Evolutionary conservation across 2,888 invertebrate genomes (phyloP), one percentile per base, ranked within the genome.

Genomic region (Mythimna ferrago): DNA sequence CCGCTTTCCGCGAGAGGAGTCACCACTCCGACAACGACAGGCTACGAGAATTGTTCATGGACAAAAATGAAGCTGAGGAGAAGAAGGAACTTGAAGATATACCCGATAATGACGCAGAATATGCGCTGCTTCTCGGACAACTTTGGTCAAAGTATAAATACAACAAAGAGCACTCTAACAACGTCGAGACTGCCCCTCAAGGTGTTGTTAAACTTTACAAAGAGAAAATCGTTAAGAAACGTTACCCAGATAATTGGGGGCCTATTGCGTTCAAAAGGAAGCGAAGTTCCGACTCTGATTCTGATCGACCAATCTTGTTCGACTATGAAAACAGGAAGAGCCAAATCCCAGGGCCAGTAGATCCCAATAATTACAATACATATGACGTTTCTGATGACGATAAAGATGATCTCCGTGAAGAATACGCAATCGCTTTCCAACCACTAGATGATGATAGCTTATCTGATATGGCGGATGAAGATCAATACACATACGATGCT

Each of bases 131-230:
- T 32, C 88, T 97, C 62, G 94, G 96, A 69, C 95, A 97, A 81
- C 92, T 97, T 14, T 97, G 97, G 96, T 96, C 97, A 48, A 97
- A 97, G 87, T 97, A 97, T 85, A 96, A 96, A 87, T 94, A 93
- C 66, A 93, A 94, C 68, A 95, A 94, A 83, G 90, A 86, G 62
- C 94, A 96, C 78, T 81, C 83, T 10, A 90, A 92, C 53, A 92
- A 93, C 80, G 77, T 91, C 72, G 93, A 95, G 64, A 88, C 89
- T 38, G 91, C 91, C 44, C 93, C 93, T 26, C 94, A 95, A 88
- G 96, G 96, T n/a, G 91, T 96, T 6, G 94, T 96, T 0, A 95
- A 95, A 84, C 86, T 96, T 51, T 96, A 94, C 74, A 96, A 96
- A 79, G 95, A 96, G 35, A 96, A 95, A 87, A 88, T 94, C 53